These are phyloP conservation scores for Acrossocheilus wenchowensis DNA, from an alignment of 2,797 vertebrate genomes.

Conservation along the genomic window DNA sequence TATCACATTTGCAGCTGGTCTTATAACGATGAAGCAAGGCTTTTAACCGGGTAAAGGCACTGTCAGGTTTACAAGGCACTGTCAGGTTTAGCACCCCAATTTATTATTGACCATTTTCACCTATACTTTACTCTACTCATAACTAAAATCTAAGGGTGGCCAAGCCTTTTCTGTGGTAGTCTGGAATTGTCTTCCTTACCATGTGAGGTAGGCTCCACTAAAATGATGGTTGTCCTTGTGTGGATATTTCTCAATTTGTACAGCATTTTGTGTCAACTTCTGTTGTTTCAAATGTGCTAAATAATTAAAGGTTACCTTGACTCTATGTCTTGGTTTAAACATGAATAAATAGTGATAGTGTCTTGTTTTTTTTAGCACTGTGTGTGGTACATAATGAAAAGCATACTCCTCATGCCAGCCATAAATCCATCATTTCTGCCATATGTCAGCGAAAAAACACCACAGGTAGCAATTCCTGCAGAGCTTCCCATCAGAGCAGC, in stretches of 20 bases:
- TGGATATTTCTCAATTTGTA: background rate
- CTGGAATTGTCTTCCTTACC: background rate
- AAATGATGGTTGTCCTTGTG: background rate
- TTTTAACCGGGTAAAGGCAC: too few species aligned
- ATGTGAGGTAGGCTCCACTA: background rate
- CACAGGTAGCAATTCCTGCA: too few species aligned
- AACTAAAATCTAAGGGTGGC: background rate
- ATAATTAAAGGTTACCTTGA: background rate
- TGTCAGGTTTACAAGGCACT: too few species aligned
- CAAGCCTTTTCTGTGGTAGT: background rate
- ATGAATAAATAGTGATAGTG: background rate
- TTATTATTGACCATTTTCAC: too few species aligned
- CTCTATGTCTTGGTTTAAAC: background rate
- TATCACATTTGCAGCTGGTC: too few species aligned
- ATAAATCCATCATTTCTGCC: too few species aligned
- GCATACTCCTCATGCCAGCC: background rate
- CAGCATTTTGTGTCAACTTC: background rate
- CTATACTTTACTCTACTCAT: too few species aligned
- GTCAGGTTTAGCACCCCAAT: too few species aligned
- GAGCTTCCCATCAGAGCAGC: too few species aligned
- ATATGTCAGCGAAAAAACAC: too few species aligned
- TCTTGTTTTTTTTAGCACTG: background rate
- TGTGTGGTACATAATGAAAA: background rate
- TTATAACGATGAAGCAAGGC: too few species aligned
- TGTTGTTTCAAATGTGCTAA: background rate